Evolutionary conservation across 2,888 invertebrate species (phyloP).

Genomic region (Phortica okadai): DNA sequence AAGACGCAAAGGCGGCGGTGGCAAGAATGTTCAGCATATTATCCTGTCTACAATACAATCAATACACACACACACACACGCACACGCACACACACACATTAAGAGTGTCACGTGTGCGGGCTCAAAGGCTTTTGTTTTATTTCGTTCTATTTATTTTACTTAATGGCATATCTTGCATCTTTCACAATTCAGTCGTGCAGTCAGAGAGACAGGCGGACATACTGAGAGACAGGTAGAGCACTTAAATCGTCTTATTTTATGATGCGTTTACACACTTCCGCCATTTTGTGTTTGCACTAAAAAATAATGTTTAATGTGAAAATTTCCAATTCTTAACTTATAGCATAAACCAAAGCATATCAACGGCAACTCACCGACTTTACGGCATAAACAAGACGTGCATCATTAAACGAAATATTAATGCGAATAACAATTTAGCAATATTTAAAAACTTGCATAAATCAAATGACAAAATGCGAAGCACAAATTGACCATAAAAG

Average conservation of each 20-base stretch:
- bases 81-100: background rate
- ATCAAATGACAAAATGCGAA: constrained; percentile 37
- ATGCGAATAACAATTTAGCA: constrained; percentile 30
- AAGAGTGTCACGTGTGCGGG: constrained; percentile 52
- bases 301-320: constrained; percentile 1
- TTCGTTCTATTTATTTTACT: background rate
- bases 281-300: constrained; percentile 11
- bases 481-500: background rate
- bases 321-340: background rate
- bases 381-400: constrained; percentile 24
- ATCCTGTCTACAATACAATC: constrained; percentile 18
- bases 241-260: background rate
- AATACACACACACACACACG: background rate
- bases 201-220: background rate
- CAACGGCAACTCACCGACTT: constrained; percentile 12
- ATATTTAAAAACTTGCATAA: constrained; percentile 50
- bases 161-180: constrained; percentile 9
- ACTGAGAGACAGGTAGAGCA: background rate
- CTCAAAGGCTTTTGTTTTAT: constrained; percentile 54
- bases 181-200: background rate
- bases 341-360: constrained; percentile 7
- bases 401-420: constrained; percentile 10
- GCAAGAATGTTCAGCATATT: background rate
- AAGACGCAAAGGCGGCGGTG: background rate
- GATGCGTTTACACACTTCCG: constrained; percentile 10